Base-by-base conservation (phyloP, 2,797 vertebrate species). In the Gadopsis marmoratus region DNA sequence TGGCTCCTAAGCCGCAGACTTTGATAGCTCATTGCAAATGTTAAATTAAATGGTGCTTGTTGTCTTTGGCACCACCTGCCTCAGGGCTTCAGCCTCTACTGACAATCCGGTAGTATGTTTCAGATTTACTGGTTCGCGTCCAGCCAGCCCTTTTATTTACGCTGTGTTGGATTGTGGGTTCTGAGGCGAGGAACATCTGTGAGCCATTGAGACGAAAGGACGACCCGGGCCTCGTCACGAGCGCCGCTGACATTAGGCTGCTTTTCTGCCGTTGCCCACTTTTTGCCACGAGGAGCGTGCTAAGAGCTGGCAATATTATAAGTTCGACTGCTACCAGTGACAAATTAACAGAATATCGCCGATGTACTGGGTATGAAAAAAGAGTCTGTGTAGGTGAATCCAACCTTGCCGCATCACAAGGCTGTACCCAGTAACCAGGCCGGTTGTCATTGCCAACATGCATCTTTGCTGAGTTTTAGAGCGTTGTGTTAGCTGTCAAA, bases 131-230 rank as follows among this genome's bases (percentile, higher is more conserved):
- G 85, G 67, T 91, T 84, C 71, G 56, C 75, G 84, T 86, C 89
- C 86, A 81, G 89, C 60, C 75, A 67, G 73, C 71, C 65, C 64
- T 86, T 87, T 87, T 93, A 91, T 94, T 94, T 92, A 91, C 87
- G 86, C 72, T 85, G 79, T 67, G 82, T 74, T 76, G 73, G 69
- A 76, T 75, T 77, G 85, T 50, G 56, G 82, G 86, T 86, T 92
- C 84, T 88, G 79, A 91, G 85, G 74, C 59, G 55, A 83, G 76
- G 48, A 88, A 94, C 93, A 95, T 95, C 92, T 95, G 94, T 63
- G 78, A 93, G 82, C 89, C 87, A 93, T 91, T 84, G 72, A 88
- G 89, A 84, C 71, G 6, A 77, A 90, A 85, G 71, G 71, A 85
- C 71, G 70, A 82, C n/a, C 70, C 64, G 80, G 86, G 86, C 79